Conservation (phyloP, 2,888 invertebrate genomes). For the Apeira syringaria region DNA sequence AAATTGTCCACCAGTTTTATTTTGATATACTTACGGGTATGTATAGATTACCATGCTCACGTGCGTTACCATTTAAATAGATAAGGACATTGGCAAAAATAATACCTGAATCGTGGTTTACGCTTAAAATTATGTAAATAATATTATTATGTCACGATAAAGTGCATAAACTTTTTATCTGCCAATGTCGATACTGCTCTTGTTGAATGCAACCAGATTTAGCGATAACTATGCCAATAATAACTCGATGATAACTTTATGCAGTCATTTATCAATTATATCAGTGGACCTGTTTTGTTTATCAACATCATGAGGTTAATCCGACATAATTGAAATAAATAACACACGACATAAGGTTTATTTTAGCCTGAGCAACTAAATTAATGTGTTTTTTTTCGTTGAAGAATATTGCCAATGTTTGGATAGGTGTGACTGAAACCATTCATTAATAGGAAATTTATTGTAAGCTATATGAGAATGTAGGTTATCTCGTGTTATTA, state of each 20-base stretch:
- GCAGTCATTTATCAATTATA: conserved; percentile 13
- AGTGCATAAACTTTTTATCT: conserved; percentile 44
- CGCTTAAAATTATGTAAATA: conserved; percentile 20
- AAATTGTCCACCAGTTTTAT: too few species aligned
- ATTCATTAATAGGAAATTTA: conserved; percentile 11
- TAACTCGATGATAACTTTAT: conserved; percentile 11
- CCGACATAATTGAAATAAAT: conserved; percentile 10
- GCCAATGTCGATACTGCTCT: conserved; percentile 39
- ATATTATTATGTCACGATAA: conserved; percentile 30
- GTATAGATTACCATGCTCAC: too few species aligned
- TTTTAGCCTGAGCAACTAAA: neutral
- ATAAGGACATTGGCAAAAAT: conserved; percentile 1
- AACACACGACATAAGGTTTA: neutral
- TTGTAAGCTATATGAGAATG: conserved; percentile 35
- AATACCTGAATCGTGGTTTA: conserved; percentile 9
- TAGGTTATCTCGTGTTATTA: conserved; percentile 53
- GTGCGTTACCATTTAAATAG: neutral
- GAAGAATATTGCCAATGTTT: neutral
- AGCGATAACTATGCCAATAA: conserved; percentile 13
- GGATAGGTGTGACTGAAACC: conserved; percentile 5
- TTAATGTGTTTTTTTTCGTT: neutral
- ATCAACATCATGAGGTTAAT: conserved; percentile 13
- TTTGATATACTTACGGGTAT: too few species aligned
- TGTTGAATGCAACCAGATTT: conserved; percentile 26
- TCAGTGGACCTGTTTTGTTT: conserved; percentile 13